These are phyloP conservation scores for Neodiprion virginianus DNA, from an alignment of 1,140 invertebrate genomes.

Conservation along the genomic window DNA sequence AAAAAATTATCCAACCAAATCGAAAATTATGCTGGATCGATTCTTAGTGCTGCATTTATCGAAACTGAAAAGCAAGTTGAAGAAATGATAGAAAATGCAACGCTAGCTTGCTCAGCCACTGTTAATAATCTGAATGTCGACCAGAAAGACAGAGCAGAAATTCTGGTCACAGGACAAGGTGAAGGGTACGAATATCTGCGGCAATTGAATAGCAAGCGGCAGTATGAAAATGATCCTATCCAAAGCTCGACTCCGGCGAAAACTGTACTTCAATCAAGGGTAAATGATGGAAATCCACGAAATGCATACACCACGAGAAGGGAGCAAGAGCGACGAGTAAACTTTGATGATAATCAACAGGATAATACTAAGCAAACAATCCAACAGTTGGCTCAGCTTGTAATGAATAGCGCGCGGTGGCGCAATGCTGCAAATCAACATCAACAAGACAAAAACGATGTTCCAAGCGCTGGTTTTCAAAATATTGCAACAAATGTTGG, in stretches of 20 bases:
- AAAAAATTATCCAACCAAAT: conserved; percentile 42
- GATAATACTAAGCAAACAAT: conserved; percentile 41
- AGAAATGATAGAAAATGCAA: conserved; percentile 37
- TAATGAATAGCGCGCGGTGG: conserved; percentile 58
- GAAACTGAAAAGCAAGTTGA: conserved; percentile 45
- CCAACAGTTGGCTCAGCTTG: conserved; percentile 51
- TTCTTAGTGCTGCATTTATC: conserved; percentile 50
- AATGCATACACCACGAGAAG: background rate
- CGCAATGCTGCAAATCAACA: conserved; percentile 32
- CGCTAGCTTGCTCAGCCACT: conserved; percentile 23
- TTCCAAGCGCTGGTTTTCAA: no score
- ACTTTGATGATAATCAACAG: conserved; percentile 16
- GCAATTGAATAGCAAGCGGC: conserved; percentile 30
- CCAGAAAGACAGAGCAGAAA: conserved; percentile 19
- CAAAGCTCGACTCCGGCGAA: conserved; percentile 56
- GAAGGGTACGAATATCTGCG: conserved; percentile 48
- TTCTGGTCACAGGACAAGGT: conserved; percentile 47
- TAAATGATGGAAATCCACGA: background rate
- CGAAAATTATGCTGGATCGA: conserved; percentile 46
- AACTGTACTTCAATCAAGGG: background rate
- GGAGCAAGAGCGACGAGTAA: background rate
- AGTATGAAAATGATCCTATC: conserved; percentile 35
- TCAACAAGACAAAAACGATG: conserved; percentile 10
- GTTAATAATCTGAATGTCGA: conserved; percentile 13
- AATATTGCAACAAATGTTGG: background rate